A percentile compares a stretch with the other conserved stretches of the same genome.
phyloP scores from a whole-genome alignment of 1,140 invertebrate species.

The Bombus consobrinus region DNA sequence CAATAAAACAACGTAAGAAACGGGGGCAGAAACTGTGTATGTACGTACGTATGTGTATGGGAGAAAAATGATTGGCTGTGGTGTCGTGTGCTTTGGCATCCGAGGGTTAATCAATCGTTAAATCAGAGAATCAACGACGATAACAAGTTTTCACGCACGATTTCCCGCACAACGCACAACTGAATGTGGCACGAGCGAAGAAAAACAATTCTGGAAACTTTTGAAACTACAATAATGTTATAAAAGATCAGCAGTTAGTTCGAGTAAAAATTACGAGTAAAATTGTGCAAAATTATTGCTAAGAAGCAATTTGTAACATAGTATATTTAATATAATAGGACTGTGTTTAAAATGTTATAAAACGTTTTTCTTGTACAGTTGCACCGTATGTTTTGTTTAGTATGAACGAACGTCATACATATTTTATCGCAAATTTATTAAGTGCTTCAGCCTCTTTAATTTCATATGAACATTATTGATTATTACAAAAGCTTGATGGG shows the following conservation, averaged over 20 bases:
- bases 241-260: neutral
- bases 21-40: too few relatives aligned
- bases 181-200: neutral
- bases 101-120: neutral
- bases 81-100: neutral
- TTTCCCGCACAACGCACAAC: neutral
- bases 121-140: neutral
- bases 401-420: neutral
- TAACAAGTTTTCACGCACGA: neutral
- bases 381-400: constrained; percentile 7
- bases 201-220: neutral
- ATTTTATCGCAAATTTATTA: constrained; percentile 16
- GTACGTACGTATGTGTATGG: too few relatives aligned
- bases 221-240: neutral
- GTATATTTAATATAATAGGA: constrained; percentile 16
- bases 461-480: neutral
- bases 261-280: neutral
- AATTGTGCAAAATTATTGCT: constrained; percentile 28
- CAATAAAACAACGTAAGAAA: too few relatives aligned
- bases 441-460: constrained; percentile 25
- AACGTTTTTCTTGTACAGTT: constrained; percentile 35
- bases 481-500: constrained; percentile 23
- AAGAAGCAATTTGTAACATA: constrained; percentile 16
- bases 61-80: too few relatives aligned
- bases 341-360: constrained; percentile 40